Conservation (phyloP, 2,113 vertebrate species). For the Geococcyx californianus region DNA sequence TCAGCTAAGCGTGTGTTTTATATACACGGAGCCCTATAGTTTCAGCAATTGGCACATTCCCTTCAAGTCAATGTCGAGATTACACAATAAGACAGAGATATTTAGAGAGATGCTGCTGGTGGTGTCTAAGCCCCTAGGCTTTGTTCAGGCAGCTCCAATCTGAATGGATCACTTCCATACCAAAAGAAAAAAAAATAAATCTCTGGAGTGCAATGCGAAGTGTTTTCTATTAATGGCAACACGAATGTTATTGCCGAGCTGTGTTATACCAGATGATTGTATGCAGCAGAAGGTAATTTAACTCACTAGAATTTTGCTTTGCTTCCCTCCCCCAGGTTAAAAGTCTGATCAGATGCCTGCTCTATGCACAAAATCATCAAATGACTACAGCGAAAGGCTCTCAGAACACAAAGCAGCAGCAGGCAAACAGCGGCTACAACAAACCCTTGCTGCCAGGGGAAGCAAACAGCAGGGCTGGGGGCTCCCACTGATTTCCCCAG, state of each 20-base stretch:
- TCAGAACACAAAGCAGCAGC: neutral
- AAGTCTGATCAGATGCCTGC: constrained; percentile 13
- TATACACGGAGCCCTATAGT: neutral
- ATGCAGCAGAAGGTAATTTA: constrained; percentile 44
- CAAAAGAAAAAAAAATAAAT: neutral
- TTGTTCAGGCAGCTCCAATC: constrained; percentile 54
- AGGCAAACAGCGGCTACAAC: neutral
- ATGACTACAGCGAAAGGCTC: neutral
- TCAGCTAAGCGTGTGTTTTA: constrained; percentile 16
- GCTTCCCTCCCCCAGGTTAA: constrained; percentile 41
- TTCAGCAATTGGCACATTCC: constrained; percentile 13
- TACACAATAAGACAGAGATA: constrained; percentile 20
- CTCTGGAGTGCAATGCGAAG: constrained; percentile 15
- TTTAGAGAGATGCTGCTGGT: constrained; percentile 40
- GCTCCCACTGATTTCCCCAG: neutral
- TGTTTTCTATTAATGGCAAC: constrained; percentile 45
- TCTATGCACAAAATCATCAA: neutral
- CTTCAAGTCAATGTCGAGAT: neutral
- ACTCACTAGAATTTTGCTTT: constrained; percentile 35
- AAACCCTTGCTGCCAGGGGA: fast-evolving
- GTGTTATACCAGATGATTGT: neutral
- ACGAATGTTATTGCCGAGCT: neutral
- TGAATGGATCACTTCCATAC: constrained; percentile 35
- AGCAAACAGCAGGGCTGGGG: neutral
- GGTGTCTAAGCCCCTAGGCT: constrained; percentile 50